These are phyloP conservation scores for Microctenopoma lineatum DNA, from an alignment of 2,797 vertebrate genomes.

Conservation along the genomic window DNA sequence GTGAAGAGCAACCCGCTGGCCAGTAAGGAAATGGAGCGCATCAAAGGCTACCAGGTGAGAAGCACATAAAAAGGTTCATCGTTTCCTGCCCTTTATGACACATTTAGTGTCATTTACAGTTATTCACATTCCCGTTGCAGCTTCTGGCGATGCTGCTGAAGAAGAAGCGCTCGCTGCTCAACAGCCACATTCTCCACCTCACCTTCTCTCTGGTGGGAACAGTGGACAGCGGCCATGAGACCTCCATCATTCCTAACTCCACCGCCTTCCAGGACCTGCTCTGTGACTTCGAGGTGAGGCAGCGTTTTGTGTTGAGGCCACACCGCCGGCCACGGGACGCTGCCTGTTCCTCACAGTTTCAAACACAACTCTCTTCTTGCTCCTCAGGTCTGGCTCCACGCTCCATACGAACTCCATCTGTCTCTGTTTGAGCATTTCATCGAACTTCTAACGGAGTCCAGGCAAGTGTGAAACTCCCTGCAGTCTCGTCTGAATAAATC, in stretches of 20 bases:
- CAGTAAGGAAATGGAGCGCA: slow-evolving; percentile 99
- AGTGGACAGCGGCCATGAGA: slow-evolving; percentile 97
- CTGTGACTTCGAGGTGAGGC: slow-evolving; percentile 94
- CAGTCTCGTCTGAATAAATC: neutral
- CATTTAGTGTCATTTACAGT: too few relatives aligned
- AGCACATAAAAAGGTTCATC: rapidly evolving
- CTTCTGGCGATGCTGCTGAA: slow-evolving; percentile 97
- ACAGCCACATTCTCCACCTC: slow-evolving; percentile 98
- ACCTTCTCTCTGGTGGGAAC: slow-evolving; percentile 99
- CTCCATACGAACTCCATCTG: slow-evolving; percentile 97
- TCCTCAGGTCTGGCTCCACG: slow-evolving; percentile 97
- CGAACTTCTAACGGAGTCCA: slow-evolving; percentile 97
- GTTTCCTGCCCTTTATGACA: neutral
- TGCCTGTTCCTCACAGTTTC: slow-evolving; percentile 1
- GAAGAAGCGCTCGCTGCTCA: slow-evolving; percentile 95
- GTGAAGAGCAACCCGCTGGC: slow-evolving; percentile 98
- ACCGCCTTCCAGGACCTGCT: slow-evolving; percentile 98
- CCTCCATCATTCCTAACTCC: slow-evolving; percentile 98
- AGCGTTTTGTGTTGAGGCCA: too few relatives aligned
- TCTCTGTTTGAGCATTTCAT: slow-evolving; percentile 99
- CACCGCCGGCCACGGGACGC: neutral
- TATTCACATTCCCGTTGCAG: slow-evolving; percentile 65
- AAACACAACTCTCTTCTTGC: slow-evolving; percentile 30
- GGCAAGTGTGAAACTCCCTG: slow-evolving; percentile 75
- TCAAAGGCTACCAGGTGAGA: slow-evolving; percentile 96